A percentile compares a stretch with the other conserved stretches of the same genome.
Conservation (phyloP, 1,140 invertebrate species). For the Drosophila lacertosa region DNA sequence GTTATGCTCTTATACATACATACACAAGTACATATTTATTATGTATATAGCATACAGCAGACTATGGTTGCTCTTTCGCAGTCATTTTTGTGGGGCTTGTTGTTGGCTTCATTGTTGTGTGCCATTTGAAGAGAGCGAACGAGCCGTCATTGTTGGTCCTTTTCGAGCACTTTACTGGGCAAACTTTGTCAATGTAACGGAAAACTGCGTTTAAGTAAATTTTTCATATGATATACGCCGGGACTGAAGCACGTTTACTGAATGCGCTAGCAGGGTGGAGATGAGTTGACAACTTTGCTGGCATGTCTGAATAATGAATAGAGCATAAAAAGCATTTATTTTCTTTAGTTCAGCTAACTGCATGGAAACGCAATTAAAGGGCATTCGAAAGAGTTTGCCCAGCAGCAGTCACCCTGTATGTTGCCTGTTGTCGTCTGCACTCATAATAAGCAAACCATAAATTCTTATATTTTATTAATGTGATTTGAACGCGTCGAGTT, state of each 20-base stretch:
- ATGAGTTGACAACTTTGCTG: constrained; percentile 1
- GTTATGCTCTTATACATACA: constrained; percentile 33
- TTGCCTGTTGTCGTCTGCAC: constrained; percentile 34
- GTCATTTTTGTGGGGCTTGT: constrained; percentile 25
- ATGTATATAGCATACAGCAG: constrained; percentile 1
- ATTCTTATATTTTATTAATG: constrained; percentile 82
- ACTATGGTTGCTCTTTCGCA: constrained; percentile 33
- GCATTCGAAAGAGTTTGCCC: not conserved
- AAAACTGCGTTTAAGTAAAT: constrained; percentile 81
- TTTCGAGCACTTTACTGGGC: constrained; percentile 52
- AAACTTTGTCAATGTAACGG: constrained; percentile 81
- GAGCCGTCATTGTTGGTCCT: constrained; percentile 59
- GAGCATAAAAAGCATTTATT: not conserved
- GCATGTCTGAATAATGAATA: not conserved
- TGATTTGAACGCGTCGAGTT: constrained; percentile 67
- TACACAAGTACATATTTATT: not conserved
- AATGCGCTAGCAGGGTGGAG: constrained; percentile 4
- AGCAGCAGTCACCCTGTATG: constrained; percentile 43
- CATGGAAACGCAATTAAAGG: constrained; percentile 2
- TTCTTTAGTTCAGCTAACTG: too few species aligned
- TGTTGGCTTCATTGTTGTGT: constrained; percentile 57
- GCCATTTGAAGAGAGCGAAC: constrained; percentile 39
- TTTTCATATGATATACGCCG: constrained; percentile 58
- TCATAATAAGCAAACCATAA: constrained; percentile 76
- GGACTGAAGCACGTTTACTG: constrained; percentile 6